Conservation (phyloP, 1,140 invertebrate species). For the Diploscapter pachys region DNA sequence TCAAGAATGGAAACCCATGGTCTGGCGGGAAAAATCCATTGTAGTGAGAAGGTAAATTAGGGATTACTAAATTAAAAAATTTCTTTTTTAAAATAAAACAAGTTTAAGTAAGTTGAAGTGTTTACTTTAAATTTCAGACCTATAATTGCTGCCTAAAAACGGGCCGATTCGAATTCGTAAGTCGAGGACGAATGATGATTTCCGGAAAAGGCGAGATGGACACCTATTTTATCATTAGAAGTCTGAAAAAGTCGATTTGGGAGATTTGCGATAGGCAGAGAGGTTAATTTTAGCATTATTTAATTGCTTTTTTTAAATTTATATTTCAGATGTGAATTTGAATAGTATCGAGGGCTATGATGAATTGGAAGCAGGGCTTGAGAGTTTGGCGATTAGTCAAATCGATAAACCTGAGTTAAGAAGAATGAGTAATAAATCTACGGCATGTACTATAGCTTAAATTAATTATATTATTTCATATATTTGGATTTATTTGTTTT, state of each 20-base stretch:
- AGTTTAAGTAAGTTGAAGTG: slow-evolving; percentile 54
- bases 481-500: no score
- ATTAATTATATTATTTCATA: no score
- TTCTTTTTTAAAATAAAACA: slow-evolving; percentile 34
- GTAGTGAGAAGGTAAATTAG: slow-evolving; percentile 39
- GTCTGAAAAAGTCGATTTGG: slow-evolving; percentile 54
- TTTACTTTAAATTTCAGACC: no score
- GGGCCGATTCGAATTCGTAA: slow-evolving; percentile 47
- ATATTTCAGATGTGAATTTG: slow-evolving; percentile 47
- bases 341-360: slow-evolving; percentile 54
- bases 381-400: neutral
- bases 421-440: no score
- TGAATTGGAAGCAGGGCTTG: slow-evolving; percentile 46
- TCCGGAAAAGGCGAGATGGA: slow-evolving; percentile 43
- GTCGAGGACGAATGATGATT: neutral
- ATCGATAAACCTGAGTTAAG: no score
- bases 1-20: slow-evolving; percentile 55
- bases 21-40: slow-evolving; percentile 48
- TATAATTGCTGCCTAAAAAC: slow-evolving; percentile 39
- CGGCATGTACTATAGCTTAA: no score
- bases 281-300: slow-evolving; percentile 22
- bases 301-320: neutral
- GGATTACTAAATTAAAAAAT: neutral
- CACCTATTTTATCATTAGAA: slow-evolving; percentile 48
- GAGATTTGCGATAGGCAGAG: slow-evolving; percentile 48